Evolutionary conservation across 2,797 vertebrate species (phyloP), one percentile per base, ranked within the genome.

Genomic region (Gallinago stenura): DNA sequence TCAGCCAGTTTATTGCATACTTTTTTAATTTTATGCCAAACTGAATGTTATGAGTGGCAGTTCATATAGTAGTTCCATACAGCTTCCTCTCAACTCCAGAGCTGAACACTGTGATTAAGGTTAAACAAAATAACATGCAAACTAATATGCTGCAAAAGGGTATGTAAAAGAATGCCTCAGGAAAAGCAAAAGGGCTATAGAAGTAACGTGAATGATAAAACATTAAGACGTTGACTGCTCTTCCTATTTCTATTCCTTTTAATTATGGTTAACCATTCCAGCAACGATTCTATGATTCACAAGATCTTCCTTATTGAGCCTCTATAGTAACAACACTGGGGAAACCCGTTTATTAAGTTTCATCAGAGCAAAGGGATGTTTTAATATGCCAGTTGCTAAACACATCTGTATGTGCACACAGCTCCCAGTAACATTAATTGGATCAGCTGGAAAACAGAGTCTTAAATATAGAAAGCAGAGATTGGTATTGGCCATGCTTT

Each of bases 21-120:
- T 97, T 98, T 98, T 97, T 97, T 96, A 96, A 98, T 98, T 98
- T 98, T 98, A 98, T 98, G 96, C 97, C 97, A 98, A 97, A 97
- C 96, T 97, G 95, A 79, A 93, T 85, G 83, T 95, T 98, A 90
- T 95, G 95, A 97, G 89, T 97, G 86, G 93, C 80, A 96, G 96
- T 77, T 96, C 0, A 5, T 95, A 61, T 91, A 94, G 80, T 70
- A 91, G 95, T 94, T 95, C 96, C 1, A 24, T 93, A 90, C 94
- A 81, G 96, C 85, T 93, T 97, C 97, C 93, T 96, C 92, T 96
- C 76, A 94, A 96, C 97, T 92, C 54, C 73, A 94, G 94, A 81
- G 88, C 93, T 94, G 91, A 94, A 96, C 96, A 88, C 95, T 92
- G 91, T 93, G 94, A 96, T 98, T 97, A 97, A 96, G 84, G 92